phyloP scores from a whole-genome alignment of 2,888 invertebrate genomes.

The Cryptocheilus praepositus region DNA sequence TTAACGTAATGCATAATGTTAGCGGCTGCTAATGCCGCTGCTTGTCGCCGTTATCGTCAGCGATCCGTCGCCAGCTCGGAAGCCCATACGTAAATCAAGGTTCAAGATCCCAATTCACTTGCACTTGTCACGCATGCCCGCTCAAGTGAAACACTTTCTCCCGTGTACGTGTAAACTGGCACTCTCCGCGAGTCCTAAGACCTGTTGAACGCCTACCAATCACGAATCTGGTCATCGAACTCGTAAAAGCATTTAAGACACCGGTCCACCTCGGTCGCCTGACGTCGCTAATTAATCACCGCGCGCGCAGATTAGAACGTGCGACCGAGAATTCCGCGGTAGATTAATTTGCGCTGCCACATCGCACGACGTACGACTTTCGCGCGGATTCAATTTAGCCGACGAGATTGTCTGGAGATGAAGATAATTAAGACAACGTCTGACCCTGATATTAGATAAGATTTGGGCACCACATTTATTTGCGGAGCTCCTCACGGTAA shows the following conservation, averaged over 20 bases:
- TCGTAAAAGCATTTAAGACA: conserved; percentile 26
- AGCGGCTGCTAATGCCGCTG: no score
- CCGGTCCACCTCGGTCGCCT: no score
- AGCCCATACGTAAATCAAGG: conserved; percentile 46
- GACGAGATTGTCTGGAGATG: background rate
- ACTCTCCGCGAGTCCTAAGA: conserved; percentile 46
- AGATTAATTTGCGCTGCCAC: no score
- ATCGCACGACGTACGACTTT: conserved; percentile 15
- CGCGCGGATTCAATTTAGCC: conserved; percentile 22
- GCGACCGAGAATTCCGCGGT: no score
- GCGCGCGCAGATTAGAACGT: no score
- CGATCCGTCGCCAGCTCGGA: no score
- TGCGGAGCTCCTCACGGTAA: conserved; percentile 13
- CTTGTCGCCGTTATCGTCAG: no score
- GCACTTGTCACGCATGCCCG: conserved; percentile 54
- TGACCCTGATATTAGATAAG: no score
- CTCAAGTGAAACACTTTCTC: conserved; percentile 50
- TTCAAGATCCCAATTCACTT: conserved; percentile 57
- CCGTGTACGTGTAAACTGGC: conserved; percentile 24
- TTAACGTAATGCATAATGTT: no score
- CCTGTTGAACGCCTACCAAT: conserved; percentile 56
- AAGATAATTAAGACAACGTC: no score
- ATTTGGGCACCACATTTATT: background rate
- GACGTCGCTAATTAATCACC: conserved; percentile 33
- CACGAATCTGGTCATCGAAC: conserved; percentile 44